A percentile compares a stretch with the other conserved stretches of the same genome.
These are phyloP conservation scores for Drosophila prosaltans DNA, from an alignment of 1,140 invertebrate species.

Conservation along the genomic window DNA sequence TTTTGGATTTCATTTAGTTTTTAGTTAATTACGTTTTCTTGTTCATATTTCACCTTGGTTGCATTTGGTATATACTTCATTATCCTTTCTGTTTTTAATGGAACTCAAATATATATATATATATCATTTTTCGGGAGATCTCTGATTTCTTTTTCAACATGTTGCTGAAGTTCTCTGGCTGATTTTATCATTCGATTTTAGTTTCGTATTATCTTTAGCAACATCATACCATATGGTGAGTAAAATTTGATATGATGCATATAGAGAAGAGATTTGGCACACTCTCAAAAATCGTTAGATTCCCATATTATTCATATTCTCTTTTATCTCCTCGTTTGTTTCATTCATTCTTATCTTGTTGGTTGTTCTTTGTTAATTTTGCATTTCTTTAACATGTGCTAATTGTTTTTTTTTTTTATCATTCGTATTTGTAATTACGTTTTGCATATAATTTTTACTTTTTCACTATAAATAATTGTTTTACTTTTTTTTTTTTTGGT, in stretches of 20 bases:
- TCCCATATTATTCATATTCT: conserved; percentile 20
- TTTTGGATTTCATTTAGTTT: conserved; percentile 31
- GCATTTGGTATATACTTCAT: conserved; percentile 41
- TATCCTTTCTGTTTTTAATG: conserved; percentile 11
- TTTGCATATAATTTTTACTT: conserved; percentile 6
- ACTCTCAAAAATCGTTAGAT: conserved; percentile 45
- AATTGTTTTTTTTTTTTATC: conserved; percentile 23
- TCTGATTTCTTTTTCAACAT: not conserved
- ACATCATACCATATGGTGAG: conserved; percentile 66
- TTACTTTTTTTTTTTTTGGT: conserved; percentile 21
- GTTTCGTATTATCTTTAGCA: conserved; percentile 35
- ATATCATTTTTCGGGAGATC: conserved; percentile 14
- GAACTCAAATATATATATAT: not conserved
- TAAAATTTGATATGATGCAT: conserved; percentile 68
- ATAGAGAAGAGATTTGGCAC: conserved; percentile 50
- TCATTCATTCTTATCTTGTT: conserved; percentile 6
- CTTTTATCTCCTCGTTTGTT: conserved; percentile 30
- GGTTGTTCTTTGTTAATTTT: conserved; percentile 17
- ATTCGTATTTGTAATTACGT: conserved; percentile 36
- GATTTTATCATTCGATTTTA: conserved; percentile 23
- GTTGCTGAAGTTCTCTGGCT: conserved; percentile 9
- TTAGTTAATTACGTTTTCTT: conserved; percentile 48
- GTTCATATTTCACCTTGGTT: conserved; percentile 71
- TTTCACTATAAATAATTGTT: conserved; percentile 9
- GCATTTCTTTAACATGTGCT: no score